Evolutionary conservation across 92 coral and sea anemone genomes (phyloP).

Genomic region (Nematostella vectensis): DNA sequence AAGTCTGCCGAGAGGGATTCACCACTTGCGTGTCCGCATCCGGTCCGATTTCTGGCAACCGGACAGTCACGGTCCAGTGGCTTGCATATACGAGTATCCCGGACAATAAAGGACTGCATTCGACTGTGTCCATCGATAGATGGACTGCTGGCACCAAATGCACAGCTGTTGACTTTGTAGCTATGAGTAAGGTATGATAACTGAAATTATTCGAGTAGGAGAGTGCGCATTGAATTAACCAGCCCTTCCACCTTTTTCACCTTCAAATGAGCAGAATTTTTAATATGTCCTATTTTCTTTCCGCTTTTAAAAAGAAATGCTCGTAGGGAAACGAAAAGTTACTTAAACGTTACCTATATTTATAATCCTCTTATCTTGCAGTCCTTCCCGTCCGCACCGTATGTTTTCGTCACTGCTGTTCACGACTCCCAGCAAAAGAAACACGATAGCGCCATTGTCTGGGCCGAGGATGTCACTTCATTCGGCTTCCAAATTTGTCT

Average conservation of each 20-base stretch:
- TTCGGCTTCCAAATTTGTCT: slow-evolving; percentile 40
- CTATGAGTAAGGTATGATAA: slow-evolving; percentile 42
- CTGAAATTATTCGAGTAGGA: too few species aligned
- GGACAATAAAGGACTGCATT: slow-evolving; percentile 20
- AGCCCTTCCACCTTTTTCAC: too few species aligned
- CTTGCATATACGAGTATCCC: slow-evolving; percentile 38
- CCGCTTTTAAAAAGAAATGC: background rate
- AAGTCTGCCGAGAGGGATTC: slow-evolving; percentile 24
- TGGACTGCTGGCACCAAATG: slow-evolving; percentile 55
- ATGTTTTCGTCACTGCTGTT: slow-evolving; percentile 39
- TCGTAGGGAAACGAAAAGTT: background rate
- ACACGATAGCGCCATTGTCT: slow-evolving; percentile 41
- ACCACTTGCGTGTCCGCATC: slow-evolving; percentile 50
- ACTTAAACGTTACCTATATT: too few species aligned
- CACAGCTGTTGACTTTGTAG: slow-evolving; percentile 18
- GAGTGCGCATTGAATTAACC: too few species aligned
- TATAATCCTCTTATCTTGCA: too few species aligned
- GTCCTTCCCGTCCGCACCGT: slow-evolving; percentile 24
- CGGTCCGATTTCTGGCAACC: slow-evolving; percentile 46
- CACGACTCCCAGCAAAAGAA: slow-evolving; percentile 25
- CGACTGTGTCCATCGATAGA: background rate
- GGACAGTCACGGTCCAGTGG: slow-evolving; percentile 39
- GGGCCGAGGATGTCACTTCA: slow-evolving; percentile 41
- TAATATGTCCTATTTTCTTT: background rate
- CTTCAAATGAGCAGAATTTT: too few species aligned